Evolutionary conservation across 2,113 vertebrate genomes (phyloP).

Genomic region (Semnornis frantzii): DNA sequence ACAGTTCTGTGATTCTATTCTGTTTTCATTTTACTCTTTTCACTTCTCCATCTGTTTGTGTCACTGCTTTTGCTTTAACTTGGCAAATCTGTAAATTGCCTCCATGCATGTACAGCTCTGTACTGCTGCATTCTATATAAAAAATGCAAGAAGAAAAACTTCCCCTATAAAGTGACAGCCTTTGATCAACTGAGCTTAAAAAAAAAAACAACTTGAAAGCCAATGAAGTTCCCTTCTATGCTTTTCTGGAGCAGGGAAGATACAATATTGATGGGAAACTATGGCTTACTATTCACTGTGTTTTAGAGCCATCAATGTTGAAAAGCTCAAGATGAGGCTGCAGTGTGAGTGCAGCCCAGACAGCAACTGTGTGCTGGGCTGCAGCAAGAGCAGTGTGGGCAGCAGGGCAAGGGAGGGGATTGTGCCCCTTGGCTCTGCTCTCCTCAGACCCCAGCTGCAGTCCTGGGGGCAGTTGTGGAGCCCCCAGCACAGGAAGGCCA

Average conservation of each 20-base stretch:
- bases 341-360: too few species aligned
- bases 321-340: too few species aligned
- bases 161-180: not conserved
- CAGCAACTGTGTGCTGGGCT: too few species aligned
- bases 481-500: too few species aligned
- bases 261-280: not conserved
- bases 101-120: not conserved
- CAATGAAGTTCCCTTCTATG: not conserved
- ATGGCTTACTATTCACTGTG: not conserved
- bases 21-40: not conserved
- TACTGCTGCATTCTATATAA: not conserved
- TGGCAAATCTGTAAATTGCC: not conserved
- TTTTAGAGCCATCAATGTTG: not conserved
- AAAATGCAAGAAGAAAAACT: not conserved
- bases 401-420: too few species aligned
- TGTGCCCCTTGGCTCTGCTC: too few species aligned
- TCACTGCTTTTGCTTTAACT: not conserved
- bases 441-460: too few species aligned
- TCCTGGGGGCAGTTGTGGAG: too few species aligned
- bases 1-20: too few species aligned
- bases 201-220: not conserved
- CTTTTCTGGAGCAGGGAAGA: not conserved
- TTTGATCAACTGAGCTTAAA: slow-evolving; percentile 26
- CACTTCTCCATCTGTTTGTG: not conserved
- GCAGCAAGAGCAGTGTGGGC: too few species aligned